phyloP scores from a whole-genome alignment of 2,888 invertebrate genomes.

The Orthosia incerta region DNA sequence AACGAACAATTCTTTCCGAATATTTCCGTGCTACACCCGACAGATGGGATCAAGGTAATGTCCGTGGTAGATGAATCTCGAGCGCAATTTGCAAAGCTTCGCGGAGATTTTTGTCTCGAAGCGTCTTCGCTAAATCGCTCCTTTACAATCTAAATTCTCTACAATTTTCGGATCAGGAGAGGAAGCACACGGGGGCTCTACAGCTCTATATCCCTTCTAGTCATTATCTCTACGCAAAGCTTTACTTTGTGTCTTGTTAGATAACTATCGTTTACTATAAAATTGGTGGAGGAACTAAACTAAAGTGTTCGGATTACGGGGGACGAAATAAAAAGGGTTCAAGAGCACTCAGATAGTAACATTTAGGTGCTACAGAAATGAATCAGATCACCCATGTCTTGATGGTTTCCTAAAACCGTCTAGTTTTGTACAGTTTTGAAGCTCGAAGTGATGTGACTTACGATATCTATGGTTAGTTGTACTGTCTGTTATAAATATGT shows the following conservation, averaged over 20 bases:
- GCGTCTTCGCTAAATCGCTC: constrained; percentile 78
- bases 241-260: constrained; percentile 75
- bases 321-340: constrained; percentile 73
- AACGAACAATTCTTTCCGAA: constrained; percentile 55
- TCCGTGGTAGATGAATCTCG: constrained; percentile 67
- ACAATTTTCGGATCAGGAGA: constrained; percentile 76
- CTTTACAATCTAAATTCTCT: constrained; percentile 78
- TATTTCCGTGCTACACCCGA: constrained; percentile 53
- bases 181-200: constrained; percentile 83
- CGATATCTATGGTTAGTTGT: constrained; percentile 90
- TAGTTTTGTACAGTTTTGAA: constrained; percentile 82
- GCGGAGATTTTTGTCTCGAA: constrained; percentile 78
- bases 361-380: constrained; percentile 74
- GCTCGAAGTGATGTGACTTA: constrained; percentile 85
- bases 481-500: constrained; percentile 77
- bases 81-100: constrained; percentile 82
- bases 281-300: constrained; percentile 74
- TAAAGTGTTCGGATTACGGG: constrained; percentile 78
- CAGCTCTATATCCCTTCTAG: constrained; percentile 83
- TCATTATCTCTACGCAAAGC: constrained; percentile 86
- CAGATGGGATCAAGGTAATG: constrained; percentile 57
- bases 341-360: constrained; percentile 77
- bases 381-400: constrained; percentile 72
- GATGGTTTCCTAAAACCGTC: constrained; percentile 69
- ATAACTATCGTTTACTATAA: constrained; percentile 71